Conservation (phyloP, 2,888 invertebrate species). For the Dyspetes luteomarginatus region DNA sequence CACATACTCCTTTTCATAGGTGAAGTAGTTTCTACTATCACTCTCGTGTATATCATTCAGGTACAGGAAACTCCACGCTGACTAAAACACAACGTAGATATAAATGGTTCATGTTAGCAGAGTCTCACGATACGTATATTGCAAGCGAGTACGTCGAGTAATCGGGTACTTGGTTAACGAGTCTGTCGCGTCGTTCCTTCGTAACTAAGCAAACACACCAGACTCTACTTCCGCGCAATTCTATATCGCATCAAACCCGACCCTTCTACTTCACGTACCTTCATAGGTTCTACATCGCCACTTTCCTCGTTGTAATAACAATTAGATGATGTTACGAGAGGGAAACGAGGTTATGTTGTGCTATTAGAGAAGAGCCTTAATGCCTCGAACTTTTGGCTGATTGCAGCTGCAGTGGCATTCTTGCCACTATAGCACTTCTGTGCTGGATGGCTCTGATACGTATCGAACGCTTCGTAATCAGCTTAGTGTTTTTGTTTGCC, state of each 20-base stretch:
- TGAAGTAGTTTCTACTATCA: constrained; percentile 39
- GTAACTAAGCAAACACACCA: constrained; percentile 45
- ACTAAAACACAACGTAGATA: constrained; percentile 28
- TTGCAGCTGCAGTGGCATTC: too few species aligned
- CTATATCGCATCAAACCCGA: neutral
- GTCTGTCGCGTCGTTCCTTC: constrained; percentile 66
- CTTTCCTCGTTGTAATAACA: constrained; percentile 62
- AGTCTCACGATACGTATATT: constrained; percentile 62
- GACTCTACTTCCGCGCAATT: constrained; percentile 20
- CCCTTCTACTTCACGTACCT: neutral
- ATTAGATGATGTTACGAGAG: constrained; percentile 62
- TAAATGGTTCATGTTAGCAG: constrained; percentile 46
- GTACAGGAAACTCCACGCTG: constrained; percentile 19
- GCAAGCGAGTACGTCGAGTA: constrained; percentile 30
- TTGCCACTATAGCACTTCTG: too few species aligned
- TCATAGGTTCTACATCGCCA: constrained; percentile 39
- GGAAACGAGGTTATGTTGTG: constrained; percentile 31
- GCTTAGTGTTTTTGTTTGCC: too few species aligned
- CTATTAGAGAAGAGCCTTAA: neutral
- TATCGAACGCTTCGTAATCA: too few species aligned
- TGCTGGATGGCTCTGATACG: too few species aligned
- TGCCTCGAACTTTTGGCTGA: too few species aligned
- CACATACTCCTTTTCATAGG: neutral
- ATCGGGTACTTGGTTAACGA: constrained; percentile 67
- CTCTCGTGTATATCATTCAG: constrained; percentile 22